phyloP scores from a whole-genome alignment of 1,140 invertebrate genomes.

The Helicoverpa armigera region DNA sequence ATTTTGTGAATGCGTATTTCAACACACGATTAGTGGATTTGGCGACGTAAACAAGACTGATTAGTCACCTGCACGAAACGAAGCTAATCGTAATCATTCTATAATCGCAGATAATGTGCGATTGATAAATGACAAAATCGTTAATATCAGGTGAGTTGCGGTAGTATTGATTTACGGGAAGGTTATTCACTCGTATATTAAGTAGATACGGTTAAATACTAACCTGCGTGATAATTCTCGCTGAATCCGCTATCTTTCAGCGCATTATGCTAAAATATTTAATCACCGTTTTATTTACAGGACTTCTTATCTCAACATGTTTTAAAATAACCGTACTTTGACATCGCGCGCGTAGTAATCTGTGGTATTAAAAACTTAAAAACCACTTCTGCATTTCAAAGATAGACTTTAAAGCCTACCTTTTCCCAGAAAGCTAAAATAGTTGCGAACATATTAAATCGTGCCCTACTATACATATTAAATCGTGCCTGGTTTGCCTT shows the following conservation, averaged over 20 bases:
- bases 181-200: no score
- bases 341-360: constrained; percentile 4
- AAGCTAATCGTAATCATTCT: constrained; percentile 47
- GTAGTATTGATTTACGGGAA: no score
- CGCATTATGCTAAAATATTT: not conserved
- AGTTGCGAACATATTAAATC: constrained; percentile 2
- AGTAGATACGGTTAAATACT: no score
- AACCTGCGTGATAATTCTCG: no score
- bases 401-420: not conserved
- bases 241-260: no score
- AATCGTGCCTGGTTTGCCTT: not conserved
- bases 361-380: constrained; percentile 1
- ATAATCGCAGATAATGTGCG: constrained; percentile 46
- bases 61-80: constrained; percentile 7
- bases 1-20: not conserved
- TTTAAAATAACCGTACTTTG: not conserved
- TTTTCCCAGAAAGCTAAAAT: constrained; percentile 16
- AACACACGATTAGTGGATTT: constrained; percentile 27
- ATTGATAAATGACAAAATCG: constrained; percentile 27
- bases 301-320: constrained; percentile 12
- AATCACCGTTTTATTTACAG: not conserved
- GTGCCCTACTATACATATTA: not conserved
- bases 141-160: no score
- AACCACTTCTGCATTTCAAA: constrained; percentile 27
- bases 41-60: constrained; percentile 49